A percentile compares a stretch with the other conserved stretches of the same genome.
Conservation (phyloP, 1,140 invertebrate genomes). For the Vollenhovia emeryi region DNA sequence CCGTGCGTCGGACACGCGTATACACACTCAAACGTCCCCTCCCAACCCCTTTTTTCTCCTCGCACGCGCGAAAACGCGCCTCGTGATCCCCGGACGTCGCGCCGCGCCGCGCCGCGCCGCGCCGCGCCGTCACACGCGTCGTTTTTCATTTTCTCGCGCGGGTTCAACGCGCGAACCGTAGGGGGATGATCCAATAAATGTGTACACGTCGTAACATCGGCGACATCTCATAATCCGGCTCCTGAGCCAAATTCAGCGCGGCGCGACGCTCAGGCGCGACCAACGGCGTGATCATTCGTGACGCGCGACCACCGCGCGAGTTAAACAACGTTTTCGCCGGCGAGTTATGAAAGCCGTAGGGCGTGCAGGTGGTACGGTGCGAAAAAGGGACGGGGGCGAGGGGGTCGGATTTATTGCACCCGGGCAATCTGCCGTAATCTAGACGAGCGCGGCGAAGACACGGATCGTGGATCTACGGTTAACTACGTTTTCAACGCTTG, state of each 20-base stretch:
- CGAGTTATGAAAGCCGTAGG: conserved; percentile 29
- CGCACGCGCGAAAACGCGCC: background rate
- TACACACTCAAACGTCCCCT: background rate
- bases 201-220: background rate
- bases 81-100: background rate
- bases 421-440: conserved; percentile 46
- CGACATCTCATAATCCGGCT: conserved; percentile 4
- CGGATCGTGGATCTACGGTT: conserved; percentile 55
- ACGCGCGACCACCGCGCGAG: conserved; percentile 1
- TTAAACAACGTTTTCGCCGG: conserved; percentile 11
- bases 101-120: background rate
- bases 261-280: background rate
- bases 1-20: no score
- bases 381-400: background rate
- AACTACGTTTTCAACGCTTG: conserved; percentile 71
- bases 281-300: background rate
- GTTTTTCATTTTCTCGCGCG: background rate
- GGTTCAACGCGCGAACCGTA: background rate
- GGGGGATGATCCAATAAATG: background rate
- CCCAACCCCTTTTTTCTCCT: background rate
- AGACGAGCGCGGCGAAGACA: conserved; percentile 28
- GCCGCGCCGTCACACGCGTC: background rate
- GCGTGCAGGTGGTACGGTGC: background rate
- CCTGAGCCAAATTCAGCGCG: background rate
- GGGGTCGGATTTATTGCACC: conserved; percentile 34